These are phyloP conservation scores for Philereme transversata DNA, from an alignment of 2,888 invertebrate genomes.

Conservation along the genomic window DNA sequence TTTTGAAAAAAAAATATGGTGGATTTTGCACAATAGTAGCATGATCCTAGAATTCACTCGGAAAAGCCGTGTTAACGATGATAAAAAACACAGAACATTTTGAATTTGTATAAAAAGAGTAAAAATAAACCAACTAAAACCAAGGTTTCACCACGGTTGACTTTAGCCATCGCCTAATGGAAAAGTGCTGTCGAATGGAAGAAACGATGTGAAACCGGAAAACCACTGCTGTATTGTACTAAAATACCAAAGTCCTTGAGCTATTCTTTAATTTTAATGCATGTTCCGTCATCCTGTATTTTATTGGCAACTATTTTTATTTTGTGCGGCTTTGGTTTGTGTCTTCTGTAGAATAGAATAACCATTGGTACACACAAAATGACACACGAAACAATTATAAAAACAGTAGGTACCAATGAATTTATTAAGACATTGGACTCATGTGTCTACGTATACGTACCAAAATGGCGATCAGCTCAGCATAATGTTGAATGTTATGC, in stretches of 20 bases:
- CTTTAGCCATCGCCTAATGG: slow-evolving; percentile 27
- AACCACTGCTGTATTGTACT: slow-evolving; percentile 56
- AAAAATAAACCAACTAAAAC: neutral
- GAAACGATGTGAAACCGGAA: slow-evolving; percentile 39
- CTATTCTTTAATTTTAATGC: slow-evolving; percentile 78
- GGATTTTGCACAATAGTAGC: too few species aligned
- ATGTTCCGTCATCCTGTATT: slow-evolving; percentile 16
- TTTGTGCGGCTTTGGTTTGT: neutral
- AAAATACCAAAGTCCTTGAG: slow-evolving; percentile 75
- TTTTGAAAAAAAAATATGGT: too few species aligned
- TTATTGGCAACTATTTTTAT: slow-evolving; percentile 18
- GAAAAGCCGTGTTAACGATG: too few species aligned
- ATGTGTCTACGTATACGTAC: too few species aligned
- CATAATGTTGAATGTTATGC: too few species aligned
- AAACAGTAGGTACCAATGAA: too few species aligned
- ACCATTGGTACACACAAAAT: too few species aligned
- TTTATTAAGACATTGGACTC: too few species aligned
- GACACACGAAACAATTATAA: too few species aligned
- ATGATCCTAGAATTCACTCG: too few species aligned
- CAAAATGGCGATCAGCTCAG: too few species aligned
- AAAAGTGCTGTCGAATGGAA: slow-evolving; percentile 22
- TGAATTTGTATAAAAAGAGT: neutral
- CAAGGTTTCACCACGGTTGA: slow-evolving; percentile 1
- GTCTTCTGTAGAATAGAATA: too few species aligned
- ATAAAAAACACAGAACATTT: neutral